Percentiles rank a stretch among this genome's conserved stretches.
Conservation (phyloP, 2,113 vertebrate genomes). For the Thunnus maccoyii region DNA sequence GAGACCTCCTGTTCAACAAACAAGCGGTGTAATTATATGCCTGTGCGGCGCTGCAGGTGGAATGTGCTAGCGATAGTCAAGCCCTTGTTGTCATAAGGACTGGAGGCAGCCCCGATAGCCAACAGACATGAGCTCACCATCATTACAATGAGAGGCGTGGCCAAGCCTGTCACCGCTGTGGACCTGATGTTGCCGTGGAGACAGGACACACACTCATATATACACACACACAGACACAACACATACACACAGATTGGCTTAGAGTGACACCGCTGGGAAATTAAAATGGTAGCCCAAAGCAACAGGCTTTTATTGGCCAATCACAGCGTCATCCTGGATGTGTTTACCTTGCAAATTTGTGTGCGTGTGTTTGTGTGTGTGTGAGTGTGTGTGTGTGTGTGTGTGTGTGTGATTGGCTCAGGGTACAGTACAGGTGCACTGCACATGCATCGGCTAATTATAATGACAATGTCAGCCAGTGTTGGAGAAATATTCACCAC, state of each 20-base stretch:
- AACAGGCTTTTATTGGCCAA: conserved; percentile 70
- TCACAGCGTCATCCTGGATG: conserved; percentile 45
- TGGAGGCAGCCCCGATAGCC: conserved; percentile 58
- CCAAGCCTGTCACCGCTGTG: conserved; percentile 42
- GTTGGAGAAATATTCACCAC: conserved; percentile 73
- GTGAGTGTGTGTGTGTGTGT: conserved; percentile 1
- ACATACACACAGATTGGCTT: conserved; percentile 35
- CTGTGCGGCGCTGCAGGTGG: conserved; percentile 65
- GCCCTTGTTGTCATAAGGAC: conserved; percentile 72
- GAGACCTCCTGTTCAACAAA: conserved; percentile 71
- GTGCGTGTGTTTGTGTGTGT: neutral
- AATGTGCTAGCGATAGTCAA: conserved; percentile 71
- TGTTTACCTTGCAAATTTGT: conserved; percentile 55
- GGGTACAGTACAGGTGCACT: conserved; percentile 64
- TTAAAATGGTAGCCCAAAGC: conserved; percentile 73
- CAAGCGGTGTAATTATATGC: conserved; percentile 66
- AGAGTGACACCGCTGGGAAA: conserved; percentile 77
- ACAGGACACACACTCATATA: conserved; percentile 61
- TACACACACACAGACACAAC: conserved; percentile 5
- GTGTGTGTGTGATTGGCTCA: conserved; percentile 21
- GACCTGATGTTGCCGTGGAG: conserved; percentile 77
- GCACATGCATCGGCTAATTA: conserved; percentile 61
- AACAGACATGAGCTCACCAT: conserved; percentile 79
- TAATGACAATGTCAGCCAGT: conserved; percentile 67
- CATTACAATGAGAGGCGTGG: conserved; percentile 76